phyloP scores from a whole-genome alignment of 2,797 vertebrate genomes.

The Onychomys arenicola region DNA sequence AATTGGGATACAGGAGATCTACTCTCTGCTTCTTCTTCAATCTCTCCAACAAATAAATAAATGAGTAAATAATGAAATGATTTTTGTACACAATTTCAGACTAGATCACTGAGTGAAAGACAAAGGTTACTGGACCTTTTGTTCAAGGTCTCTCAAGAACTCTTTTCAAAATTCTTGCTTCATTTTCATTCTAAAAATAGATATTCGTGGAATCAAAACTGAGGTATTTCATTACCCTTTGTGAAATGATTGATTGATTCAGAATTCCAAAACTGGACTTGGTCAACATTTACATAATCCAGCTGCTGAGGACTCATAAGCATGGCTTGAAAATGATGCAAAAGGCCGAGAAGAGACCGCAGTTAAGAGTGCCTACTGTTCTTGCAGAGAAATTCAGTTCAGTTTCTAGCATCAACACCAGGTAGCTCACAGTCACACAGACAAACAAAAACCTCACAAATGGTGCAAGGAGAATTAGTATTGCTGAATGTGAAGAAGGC shows the following conservation, averaged over 20 bases:
- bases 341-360: background rate
- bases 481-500: background rate
- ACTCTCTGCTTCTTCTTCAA: background rate
- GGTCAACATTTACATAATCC: background rate
- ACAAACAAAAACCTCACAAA: background rate
- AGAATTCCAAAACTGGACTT: background rate
- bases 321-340: background rate
- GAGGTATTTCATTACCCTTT: background rate
- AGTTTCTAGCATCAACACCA: background rate
- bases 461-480: background rate
- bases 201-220: background rate
- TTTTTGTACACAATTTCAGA: background rate
- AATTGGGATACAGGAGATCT: background rate
- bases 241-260: background rate
- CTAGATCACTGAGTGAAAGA: background rate
- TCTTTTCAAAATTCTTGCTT: conserved; percentile 40
- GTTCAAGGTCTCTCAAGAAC: background rate
- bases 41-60: background rate
- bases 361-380: background rate
- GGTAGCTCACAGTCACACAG: background rate
- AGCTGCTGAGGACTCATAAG: background rate
- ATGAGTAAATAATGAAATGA: background rate
- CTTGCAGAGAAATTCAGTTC: background rate
- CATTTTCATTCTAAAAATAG: conserved; percentile 30
- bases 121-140: background rate